Percentiles rank a stretch among this genome's conserved stretches.
Conservation (phyloP, 2,797 vertebrate genomes). For the Periophthalmus magnuspinnatus region DNA sequence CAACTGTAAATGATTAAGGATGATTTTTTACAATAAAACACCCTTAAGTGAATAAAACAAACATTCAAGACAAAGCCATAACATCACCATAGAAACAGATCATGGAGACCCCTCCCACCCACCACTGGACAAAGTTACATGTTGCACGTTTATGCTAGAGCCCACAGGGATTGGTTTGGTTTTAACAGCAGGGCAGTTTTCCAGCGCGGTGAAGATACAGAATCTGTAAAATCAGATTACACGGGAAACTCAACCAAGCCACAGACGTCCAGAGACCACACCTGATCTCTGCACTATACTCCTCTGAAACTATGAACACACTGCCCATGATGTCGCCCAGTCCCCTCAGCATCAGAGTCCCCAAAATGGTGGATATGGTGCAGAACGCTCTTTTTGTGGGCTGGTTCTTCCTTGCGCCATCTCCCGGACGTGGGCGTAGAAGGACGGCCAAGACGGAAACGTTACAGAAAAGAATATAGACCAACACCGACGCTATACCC, state of each 20-base stretch:
- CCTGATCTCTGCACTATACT: accelerated
- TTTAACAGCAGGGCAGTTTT: slow-evolving; percentile 11
- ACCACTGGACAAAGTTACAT: too few relatives aligned
- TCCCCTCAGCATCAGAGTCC: slow-evolving; percentile 10
- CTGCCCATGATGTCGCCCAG: background rate
- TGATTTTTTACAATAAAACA: too few relatives aligned
- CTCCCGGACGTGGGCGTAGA: slow-evolving; percentile 29
- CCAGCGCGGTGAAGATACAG: slow-evolving; percentile 30
- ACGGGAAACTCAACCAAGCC: slow-evolving; percentile 30
- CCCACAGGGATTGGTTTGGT: too few relatives aligned
- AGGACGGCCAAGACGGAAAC: slow-evolving; percentile 25
- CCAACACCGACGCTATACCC: accelerated
- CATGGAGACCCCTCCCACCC: too few relatives aligned
- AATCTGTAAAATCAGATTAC: slow-evolving; percentile 27
- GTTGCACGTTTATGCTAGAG: too few relatives aligned
- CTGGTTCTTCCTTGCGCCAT: slow-evolving; percentile 14
- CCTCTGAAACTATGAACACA: accelerated
- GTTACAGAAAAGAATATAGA: slow-evolving; percentile 20
- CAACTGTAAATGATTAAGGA: too few relatives aligned
- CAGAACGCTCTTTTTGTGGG: slow-evolving; percentile 21
- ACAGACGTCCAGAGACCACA: background rate
- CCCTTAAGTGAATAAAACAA: too few relatives aligned
- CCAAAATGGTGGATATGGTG: slow-evolving; percentile 18
- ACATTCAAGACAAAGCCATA: too few relatives aligned
- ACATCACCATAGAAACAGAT: too few relatives aligned